These are phyloP conservation scores for Coreius guichenoti DNA, from an alignment of 2,797 vertebrate genomes.

Conservation along the genomic window DNA sequence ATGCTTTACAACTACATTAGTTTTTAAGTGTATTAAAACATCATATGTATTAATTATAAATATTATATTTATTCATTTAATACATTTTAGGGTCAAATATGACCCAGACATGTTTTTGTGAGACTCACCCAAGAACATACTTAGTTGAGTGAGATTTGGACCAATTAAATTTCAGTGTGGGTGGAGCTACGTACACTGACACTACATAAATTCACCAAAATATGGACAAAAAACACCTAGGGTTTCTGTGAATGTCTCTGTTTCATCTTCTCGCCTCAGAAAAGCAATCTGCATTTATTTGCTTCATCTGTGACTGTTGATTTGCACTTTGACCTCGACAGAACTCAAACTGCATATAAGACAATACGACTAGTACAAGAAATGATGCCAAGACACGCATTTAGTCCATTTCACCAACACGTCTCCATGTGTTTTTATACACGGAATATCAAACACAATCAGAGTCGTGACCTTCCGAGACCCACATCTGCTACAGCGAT, in stretches of 20 bases:
- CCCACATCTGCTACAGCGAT: background rate
- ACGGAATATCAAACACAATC: conserved; percentile 7
- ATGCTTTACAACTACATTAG: too few relatives aligned
- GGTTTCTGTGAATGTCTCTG: background rate
- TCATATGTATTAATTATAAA: too few relatives aligned
- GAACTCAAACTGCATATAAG: too few relatives aligned
- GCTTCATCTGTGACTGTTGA: conserved; percentile 29
- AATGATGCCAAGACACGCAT: background rate
- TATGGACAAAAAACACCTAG: too few relatives aligned
- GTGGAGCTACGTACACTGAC: background rate
- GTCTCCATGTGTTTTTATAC: background rate
- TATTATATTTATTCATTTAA: background rate
- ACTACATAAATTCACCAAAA: background rate
- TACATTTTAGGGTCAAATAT: background rate
- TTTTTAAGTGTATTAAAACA: too few relatives aligned
- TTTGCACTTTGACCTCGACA: background rate
- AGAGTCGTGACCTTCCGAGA: background rate
- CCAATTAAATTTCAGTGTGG: background rate
- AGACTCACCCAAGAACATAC: background rate
- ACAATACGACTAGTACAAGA: background rate
- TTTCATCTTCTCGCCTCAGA: background rate
- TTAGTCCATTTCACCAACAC: background rate
- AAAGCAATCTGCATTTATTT: conserved; percentile 35
- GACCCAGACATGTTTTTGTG: background rate
- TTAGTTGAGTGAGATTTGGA: background rate